Evolutionary conservation across 2,797 vertebrate species (phyloP).

Genomic region (Etheostoma nigrum): DNA sequence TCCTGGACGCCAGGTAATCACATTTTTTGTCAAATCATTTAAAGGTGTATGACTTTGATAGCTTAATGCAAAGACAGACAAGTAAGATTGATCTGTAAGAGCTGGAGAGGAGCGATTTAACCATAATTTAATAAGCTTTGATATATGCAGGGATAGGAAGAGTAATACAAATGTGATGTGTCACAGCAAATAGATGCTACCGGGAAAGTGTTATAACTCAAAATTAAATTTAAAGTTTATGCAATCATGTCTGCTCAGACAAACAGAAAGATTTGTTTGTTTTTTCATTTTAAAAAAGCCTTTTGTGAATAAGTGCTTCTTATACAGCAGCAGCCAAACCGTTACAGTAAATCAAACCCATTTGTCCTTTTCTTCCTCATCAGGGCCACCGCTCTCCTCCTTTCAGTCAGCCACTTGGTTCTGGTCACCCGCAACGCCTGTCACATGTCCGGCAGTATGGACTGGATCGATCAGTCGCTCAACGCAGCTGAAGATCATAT

Average conservation of each 20-base stretch:
- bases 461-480: conserved; percentile 96
- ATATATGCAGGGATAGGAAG: not conserved
- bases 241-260: not conserved
- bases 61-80: conserved; percentile 1
- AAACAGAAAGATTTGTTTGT: not conserved
- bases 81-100: conserved; percentile 16
- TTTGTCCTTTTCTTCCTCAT: conserved; percentile 18
- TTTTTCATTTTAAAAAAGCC: not conserved
- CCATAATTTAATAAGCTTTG: conserved; percentile 6
- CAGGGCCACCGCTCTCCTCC: conserved; percentile 93
- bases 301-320: conserved; percentile 9
- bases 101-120: conserved; percentile 24
- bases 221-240: not conserved
- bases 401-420: conserved; percentile 96
- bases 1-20: conserved; percentile 94
- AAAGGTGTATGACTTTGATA: conserved; percentile 3
- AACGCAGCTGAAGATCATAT: conserved; percentile 94
- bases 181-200: conserved; percentile 15
- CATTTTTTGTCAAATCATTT: conserved; percentile 8
- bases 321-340: conserved; percentile 1
- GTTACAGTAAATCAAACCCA: not conserved
- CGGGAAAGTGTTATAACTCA: not conserved
- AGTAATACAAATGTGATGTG: conserved; percentile 4
- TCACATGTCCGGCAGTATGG: conserved; percentile 91
- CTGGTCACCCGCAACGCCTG: conserved; percentile 96